Evolutionary conservation across 2,113 vertebrate species (phyloP), one percentile per base, ranked within the genome.

Genomic region (Ophthalmolycus amberensis): DNA sequence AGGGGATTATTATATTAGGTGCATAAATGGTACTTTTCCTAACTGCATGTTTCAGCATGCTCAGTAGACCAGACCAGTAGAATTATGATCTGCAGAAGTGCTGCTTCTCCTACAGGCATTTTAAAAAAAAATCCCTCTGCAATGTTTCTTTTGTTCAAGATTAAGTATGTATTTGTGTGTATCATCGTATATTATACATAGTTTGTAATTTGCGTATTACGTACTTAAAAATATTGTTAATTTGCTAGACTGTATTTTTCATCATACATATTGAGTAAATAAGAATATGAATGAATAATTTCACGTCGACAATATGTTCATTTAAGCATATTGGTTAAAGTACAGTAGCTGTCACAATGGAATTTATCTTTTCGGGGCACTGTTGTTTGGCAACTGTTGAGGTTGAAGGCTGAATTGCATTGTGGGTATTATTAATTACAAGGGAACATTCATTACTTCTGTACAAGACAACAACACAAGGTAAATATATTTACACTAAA

Each of bases 11-110:
- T 71, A 70, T 20, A 62, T 69, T 29, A 40, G 46, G 38, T 6
- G 69, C 38, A 69, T 29, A 73, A 77, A 80, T 63, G 58, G 69
- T 70, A 10, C 48, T 69, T 81, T 81, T 34, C 70, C 56, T 3
- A 32, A 64, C 34, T 54, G 52, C n/a, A 16, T 73, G 29, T 73
- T 63, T 81, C 68, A 69, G 67, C 22, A 0, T 54, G 78, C 63
- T 85, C 73, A 81, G 69, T 69, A 70, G 84, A 82, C 8, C 32
- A 5, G 64, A 25, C 25, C 25, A 25, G 25, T 25, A 25, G 58
- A 58, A 40, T 38, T 66, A 14, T 22, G 7, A 5, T 50, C 5
- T 58, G 20, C 4, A 58, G 14, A 68, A 72, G 42, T 6, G 25
- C 16, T 29, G 44, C 7, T 20, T 66, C 27, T 60, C 29, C 38